These are phyloP conservation scores for Cotesia typhae DNA, from an alignment of 1,140 invertebrate species.

Conservation along the genomic window DNA sequence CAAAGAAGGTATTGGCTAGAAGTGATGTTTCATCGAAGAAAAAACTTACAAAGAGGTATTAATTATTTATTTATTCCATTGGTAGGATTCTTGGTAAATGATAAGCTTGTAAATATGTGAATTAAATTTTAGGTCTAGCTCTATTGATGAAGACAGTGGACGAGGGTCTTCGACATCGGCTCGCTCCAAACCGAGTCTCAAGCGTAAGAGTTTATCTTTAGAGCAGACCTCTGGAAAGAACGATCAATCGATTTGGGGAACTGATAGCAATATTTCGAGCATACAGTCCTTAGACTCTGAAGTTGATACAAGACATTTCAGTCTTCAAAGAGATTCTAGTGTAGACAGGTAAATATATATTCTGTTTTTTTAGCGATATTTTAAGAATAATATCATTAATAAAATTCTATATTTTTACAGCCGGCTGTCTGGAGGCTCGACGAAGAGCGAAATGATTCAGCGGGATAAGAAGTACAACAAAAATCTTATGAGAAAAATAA, in stretches of 20 bases:
- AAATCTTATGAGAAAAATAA: conserved; percentile 82
- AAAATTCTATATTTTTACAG: conserved; percentile 60
- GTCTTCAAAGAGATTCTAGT: conserved; percentile 73
- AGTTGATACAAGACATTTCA: conserved; percentile 64
- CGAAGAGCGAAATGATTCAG: conserved; percentile 81
- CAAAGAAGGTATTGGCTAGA: conserved; percentile 58
- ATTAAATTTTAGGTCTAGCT: conserved; percentile 52
- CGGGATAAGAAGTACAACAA: conserved; percentile 81
- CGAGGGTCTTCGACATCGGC: conserved; percentile 54
- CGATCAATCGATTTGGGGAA: conserved; percentile 69
- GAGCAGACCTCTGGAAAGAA: conserved; percentile 75
- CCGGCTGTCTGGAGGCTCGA: conserved; percentile 82
- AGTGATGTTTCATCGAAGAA: conserved; percentile 49
- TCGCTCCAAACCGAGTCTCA: conserved; percentile 69
- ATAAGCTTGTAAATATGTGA: not conserved
- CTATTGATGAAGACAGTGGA: conserved; percentile 61
- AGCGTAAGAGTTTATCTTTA: conserved; percentile 78
- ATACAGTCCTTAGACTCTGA: conserved; percentile 77
- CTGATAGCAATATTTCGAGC: conserved; percentile 82
- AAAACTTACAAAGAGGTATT: conserved; percentile 60
- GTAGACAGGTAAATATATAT: conserved; percentile 71
- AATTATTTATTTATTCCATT: conserved; percentile 1
- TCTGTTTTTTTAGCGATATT: conserved; percentile 31
- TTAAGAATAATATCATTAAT: not conserved
- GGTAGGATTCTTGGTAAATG: not conserved